A percentile compares a stretch with the other conserved stretches of the same genome.
Evolutionary conservation across 2,888 invertebrate species (phyloP).

Genomic region (Acronicta alni): DNA sequence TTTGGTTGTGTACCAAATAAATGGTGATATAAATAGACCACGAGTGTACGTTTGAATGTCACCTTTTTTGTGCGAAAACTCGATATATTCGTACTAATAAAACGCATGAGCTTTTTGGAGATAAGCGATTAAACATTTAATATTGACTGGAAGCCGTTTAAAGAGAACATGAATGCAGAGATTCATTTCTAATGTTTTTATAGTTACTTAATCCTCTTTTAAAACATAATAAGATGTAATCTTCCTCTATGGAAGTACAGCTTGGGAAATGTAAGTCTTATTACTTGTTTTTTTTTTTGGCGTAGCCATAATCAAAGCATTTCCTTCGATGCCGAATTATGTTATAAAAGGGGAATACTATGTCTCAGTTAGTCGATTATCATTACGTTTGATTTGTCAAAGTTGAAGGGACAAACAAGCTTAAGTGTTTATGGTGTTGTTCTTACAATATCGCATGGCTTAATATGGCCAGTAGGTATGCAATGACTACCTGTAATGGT

Average conservation of each 20-base stretch:
- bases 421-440: no score
- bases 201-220: conserved; percentile 30
- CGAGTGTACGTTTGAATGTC: conserved; percentile 53
- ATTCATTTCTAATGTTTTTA: conserved; percentile 27
- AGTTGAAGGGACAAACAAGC: no score
- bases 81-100: conserved; percentile 43
- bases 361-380: no score
- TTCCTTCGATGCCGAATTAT: no score
- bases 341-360: no score
- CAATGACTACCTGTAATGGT: no score
- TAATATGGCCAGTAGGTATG: no score
- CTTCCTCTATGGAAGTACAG: conserved; percentile 2
- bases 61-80: conserved; percentile 49
- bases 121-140: conserved; percentile 42
- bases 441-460: no score
- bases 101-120: conserved; percentile 36
- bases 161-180: conserved; percentile 14
- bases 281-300: no score
- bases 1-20: conserved; percentile 61
- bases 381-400: no score
- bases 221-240: conserved; percentile 29
- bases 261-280: no score
- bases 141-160: conserved; percentile 30
- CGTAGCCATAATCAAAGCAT: no score
- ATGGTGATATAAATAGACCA: conserved; percentile 63